Evolutionary conservation across 1,140 invertebrate genomes (phyloP), one percentile per base, ranked within the genome.

Genomic region (Hyles vespertilio): DNA sequence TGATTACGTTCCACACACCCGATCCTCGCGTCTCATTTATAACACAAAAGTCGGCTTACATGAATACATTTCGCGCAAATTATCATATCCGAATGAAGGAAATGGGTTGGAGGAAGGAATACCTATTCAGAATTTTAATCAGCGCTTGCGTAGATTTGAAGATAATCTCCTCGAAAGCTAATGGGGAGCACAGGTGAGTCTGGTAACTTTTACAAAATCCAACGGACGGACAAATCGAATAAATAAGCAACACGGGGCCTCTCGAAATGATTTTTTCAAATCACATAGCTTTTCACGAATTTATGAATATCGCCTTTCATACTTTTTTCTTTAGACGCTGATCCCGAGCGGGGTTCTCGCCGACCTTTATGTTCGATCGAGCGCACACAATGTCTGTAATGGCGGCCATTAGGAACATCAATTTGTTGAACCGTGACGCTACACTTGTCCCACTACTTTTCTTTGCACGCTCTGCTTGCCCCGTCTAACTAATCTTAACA

Each of bases 381-480:
- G 70, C 74, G 77, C 72, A 74, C 78, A 78, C 77, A 80, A 79
- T 79, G 76, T 72, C 69, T 71, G 70, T 83, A 84, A 86, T 84
- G 80, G 81, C 70, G 44, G 72, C 79, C 79, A 86, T 86, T 86
- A 86, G 69, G 71, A 63, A 72, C 81, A 84, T 84, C 74, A 83
- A 82, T 77, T 83, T 75, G 75, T 68, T 83, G 61, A 77, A 72
- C 67, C 79, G 78, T 82, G 72, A 80, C 72, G 67, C 56, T 79
- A 81, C 77, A 79, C 72, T 81, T 77, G 79, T 81, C 79, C 71
- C 72, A 74, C 68, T 77, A 77, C 67, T 74, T 73, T 75, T 58
- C 63, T 73, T 72, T 66, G 68, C 68, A 76, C 69, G 71, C 60
- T 73, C 74, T 76, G 63, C 74, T 80, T 75, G 68, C 51, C 70